Evolutionary conservation across 2,888 invertebrate genomes (phyloP), one percentile per base, ranked within the genome.

Genomic region (Carcina quercana): DNA sequence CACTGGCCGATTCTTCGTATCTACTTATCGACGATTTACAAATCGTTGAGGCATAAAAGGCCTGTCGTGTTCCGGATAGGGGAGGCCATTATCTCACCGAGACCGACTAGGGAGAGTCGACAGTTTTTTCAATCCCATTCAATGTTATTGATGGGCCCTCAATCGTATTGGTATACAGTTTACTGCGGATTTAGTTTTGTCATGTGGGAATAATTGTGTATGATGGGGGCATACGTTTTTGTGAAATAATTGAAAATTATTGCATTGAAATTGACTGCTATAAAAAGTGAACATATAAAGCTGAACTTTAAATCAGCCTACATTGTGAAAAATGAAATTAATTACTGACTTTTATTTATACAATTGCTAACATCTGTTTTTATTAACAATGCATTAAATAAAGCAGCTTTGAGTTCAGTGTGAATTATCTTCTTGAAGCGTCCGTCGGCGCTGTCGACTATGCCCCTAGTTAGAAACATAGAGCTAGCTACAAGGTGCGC

Each of bases 1-100:
- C 69, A 45, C 57, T 66, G 35, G 39, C 34, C n/a, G 21, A 27
- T 36, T 40, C 37, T 43, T 10, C 62, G 59, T 57, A 46, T 35
- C 44, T 56, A 45, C 48, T 63, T 65, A 59, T 59, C 56, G 46
- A 51, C 59, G 57, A 60, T 70, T 72, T 63, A 72, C 59, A 66
- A 72, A 67, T 68, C 54, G 57, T 54, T 51, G 45, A 52, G 55
- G 56, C 49, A 63, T 65, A 66, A 64, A 64, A 54, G 59, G 34
- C 43, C 45, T 44, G 42, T 47, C 25, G 11, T 15, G 48, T 44
- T 50, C 47, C 35, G 37, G 37, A 56, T 57, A 57, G 62, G 64
- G 66, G 69, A 63, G 43, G 29, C 35, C 37, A 47, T 55, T 53
- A 55, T 36, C 38, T 22, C 24, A 15, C 25, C 45, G 49, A 50